Evolutionary conservation across 2,888 invertebrate species (phyloP), one percentile per base, ranked within the genome.

Genomic region (Megamerina dolium): DNA sequence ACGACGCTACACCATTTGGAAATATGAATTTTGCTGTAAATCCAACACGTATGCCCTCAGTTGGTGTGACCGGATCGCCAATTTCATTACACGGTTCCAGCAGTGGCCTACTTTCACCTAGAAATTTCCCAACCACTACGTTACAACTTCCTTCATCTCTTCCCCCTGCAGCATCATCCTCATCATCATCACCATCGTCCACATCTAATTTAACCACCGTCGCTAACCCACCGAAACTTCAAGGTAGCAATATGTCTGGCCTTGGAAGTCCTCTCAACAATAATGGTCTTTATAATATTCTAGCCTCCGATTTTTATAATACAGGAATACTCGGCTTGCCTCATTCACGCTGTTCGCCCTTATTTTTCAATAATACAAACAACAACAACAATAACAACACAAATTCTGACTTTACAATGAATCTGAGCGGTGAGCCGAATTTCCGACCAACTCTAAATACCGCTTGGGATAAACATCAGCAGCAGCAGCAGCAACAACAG

Each of bases 201-300:
- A n/a, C n/a, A n/a, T n/a, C n/a, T n/a, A 40, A 43, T 45, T 35
- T 46, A 35, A 21, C 34, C 48, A 53, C 49, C 55, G 53, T 40
- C 12, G n/a, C n/a, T n/a, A 59, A 62, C 61, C 64, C 61, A 61
- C 64, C 64, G 59, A 64, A 54, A 48, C 59, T 36, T 39, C 31
- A 33, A 8, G 44, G 32, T 29, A 37, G 37, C 34, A 49, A 38
- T 35, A 46, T 42, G 51, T 46, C 30, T 14, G 49, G 37, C 20
- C 21, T 44, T 26, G 39, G 26, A 18, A 51, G 37, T 18, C 32
- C 49, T 46, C 26, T 48, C 37, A 33, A 30, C 14, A 45, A 29
- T 36, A 50, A 50, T 21, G 23, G 36, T 29, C 35, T 47, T 9
- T 50, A 45, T 17, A 54, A 45, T 39, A 48, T 55, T 45, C 41